These are phyloP conservation scores for Fabriciana adippe DNA, from an alignment of 2,888 invertebrate species.

Conservation along the genomic window DNA sequence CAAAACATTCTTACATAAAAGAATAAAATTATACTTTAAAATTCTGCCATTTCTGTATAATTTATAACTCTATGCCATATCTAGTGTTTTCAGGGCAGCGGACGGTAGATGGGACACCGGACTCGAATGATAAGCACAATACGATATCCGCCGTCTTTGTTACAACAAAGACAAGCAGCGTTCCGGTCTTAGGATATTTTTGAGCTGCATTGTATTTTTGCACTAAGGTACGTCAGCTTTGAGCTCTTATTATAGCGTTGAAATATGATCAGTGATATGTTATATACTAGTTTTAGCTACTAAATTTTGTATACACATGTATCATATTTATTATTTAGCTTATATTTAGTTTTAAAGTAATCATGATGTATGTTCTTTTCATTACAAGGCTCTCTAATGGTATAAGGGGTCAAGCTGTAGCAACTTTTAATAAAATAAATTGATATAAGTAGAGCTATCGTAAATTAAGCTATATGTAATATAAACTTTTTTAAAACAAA, in stretches of 20 bases:
- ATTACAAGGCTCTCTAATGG: too few species aligned
- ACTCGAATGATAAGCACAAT: constrained; percentile 31
- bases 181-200: constrained; percentile 21
- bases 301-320: too few species aligned
- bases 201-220: constrained; percentile 13
- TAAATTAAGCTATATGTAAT: too few species aligned
- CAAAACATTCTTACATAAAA: too few species aligned
- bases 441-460: too few species aligned
- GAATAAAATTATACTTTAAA: not conserved
- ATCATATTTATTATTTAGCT: too few species aligned
- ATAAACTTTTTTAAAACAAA: too few species aligned
- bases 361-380: too few species aligned
- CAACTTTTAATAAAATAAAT: too few species aligned
- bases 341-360: too few species aligned
- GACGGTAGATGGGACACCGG: constrained; percentile 12
- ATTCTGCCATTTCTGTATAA: not conserved
- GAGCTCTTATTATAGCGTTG: not conserved
- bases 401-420: too few species aligned
- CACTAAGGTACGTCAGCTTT: not conserved
- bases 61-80: not conserved
- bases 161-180: constrained; percentile 22
- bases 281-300: not conserved
- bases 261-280: not conserved
- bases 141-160: constrained; percentile 28
- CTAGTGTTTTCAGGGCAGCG: not conserved